phyloP scores from a whole-genome alignment of 2,797 vertebrate genomes.

The Emydoidea blandingii region DNA sequence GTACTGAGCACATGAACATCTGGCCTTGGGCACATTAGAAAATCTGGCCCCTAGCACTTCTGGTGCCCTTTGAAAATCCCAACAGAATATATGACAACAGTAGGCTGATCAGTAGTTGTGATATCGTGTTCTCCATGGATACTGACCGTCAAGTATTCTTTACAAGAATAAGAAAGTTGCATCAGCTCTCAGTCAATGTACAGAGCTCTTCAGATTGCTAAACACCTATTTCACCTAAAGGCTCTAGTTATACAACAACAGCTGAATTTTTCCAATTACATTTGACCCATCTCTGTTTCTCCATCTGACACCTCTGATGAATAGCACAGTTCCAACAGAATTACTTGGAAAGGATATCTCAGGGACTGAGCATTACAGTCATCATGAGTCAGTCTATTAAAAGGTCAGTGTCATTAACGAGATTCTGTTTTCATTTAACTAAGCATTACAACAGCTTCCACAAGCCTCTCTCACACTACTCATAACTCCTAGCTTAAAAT shows the following conservation, averaged over 20 bases:
- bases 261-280: conserved; percentile 42
- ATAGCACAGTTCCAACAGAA: conserved; percentile 32
- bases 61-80: background rate
- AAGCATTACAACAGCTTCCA: conserved; percentile 19
- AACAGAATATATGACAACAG: background rate
- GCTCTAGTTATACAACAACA: conserved; percentile 48
- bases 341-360: conserved; percentile 36
- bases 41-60: background rate
- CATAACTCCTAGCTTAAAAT: conserved; percentile 8
- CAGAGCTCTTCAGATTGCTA: background rate
- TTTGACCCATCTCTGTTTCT: conserved; percentile 42
- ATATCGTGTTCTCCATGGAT: background rate
- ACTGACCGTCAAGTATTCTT: background rate
- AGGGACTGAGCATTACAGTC: conserved; percentile 30
- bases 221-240: conserved; percentile 34
- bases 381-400: conserved; percentile 54
- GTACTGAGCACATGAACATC: background rate
- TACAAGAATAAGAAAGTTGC: background rate
- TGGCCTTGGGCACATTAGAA: background rate
- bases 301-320: conserved; percentile 25
- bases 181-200: background rate
- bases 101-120: background rate
- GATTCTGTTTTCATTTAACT: conserved; percentile 68
- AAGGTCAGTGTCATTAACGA: conserved; percentile 51
- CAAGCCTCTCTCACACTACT: conserved; percentile 9